Evolutionary conservation across 2,888 invertebrate species (phyloP), one percentile per base, ranked within the genome.

Genomic region (Chrysomela aeneicollis): DNA sequence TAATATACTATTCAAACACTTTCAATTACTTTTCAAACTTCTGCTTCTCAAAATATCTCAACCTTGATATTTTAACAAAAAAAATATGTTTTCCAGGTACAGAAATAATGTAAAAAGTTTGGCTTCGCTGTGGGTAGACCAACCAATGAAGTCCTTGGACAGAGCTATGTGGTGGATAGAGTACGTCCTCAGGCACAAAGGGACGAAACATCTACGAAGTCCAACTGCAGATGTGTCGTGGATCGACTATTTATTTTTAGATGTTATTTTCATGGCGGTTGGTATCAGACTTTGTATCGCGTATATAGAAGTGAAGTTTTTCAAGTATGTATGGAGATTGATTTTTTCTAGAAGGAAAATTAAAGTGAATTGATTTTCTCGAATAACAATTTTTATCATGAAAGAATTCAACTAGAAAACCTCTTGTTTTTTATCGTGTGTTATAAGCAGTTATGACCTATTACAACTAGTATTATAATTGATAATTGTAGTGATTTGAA

Each of bases 131-230:
- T 55, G 74, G 61, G 61, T 61, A 21, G 75, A 75, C 47, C 71
- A 74, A 54, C 77, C 76, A 8, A 71, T 74, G 71, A 73, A 63
- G 4, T 68, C 74, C 2, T 15, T 76, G 18, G 74, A 77, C 17
- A 72, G 69, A 58, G 77, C 74, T 1, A 60, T 77, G 3, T 78
- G 77, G 77, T 78, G 78, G 78, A 68, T 72, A 21, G 75, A 76
- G 52, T 76, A 75, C 55, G 71, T 74, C 4, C 70, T 76, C n/a
- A 68, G 77, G 26, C 71, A 78, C 60, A 73, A 81, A 19, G 85
- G 85, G 0, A 84, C 85, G 0, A 77, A 77, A 5, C 83, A 84
- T 68, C 78, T 87, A 5, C 82, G 84, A 10, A 84, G 85, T 8
- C 79, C 85, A 12, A 80, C 78, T 1, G 82, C 82, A 8, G 84